Evolutionary conservation across 2,797 vertebrate species (phyloP).

Genomic region (Hephaestus fuliginosus): DNA sequence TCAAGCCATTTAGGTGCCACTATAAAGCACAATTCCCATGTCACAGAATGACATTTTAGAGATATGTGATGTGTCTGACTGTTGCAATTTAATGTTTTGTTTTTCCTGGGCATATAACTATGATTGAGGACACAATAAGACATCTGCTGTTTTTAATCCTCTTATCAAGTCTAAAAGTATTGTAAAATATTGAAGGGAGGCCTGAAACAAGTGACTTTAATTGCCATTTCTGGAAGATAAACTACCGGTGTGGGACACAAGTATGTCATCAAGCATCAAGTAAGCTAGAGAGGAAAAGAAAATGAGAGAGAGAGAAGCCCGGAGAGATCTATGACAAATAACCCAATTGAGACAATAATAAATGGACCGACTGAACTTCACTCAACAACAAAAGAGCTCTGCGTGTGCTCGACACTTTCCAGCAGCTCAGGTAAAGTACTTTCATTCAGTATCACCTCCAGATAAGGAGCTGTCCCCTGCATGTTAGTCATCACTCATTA

Average conservation of each 20-base stretch:
- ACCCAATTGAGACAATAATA: constrained; percentile 51
- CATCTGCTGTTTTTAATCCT: constrained; percentile 30
- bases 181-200: constrained; percentile 14
- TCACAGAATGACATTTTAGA: constrained; percentile 26
- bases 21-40: constrained; percentile 38
- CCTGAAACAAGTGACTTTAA: constrained; percentile 41
- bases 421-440: constrained; percentile 46
- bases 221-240: constrained; percentile 51
- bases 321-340: constrained; percentile 64
- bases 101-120: constrained; percentile 28
- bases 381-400: constrained; percentile 38
- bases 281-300: constrained; percentile 24
- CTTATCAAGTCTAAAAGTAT: constrained; percentile 23
- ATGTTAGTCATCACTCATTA: constrained; percentile 62
- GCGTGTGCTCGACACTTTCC: constrained; percentile 23
- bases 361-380: constrained; percentile 45
- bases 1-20: constrained; percentile 44
- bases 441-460: constrained; percentile 23
- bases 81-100: constrained; percentile 23
- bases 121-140: constrained; percentile 23
- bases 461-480: constrained; percentile 30
- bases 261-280: constrained; percentile 51
- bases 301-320: constrained; percentile 25
- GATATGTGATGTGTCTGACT: constrained; percentile 13
- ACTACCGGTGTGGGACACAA: constrained; percentile 27